phyloP scores from a whole-genome alignment of 2,888 invertebrate genomes.

The Aspidapion aeneum region DNA sequence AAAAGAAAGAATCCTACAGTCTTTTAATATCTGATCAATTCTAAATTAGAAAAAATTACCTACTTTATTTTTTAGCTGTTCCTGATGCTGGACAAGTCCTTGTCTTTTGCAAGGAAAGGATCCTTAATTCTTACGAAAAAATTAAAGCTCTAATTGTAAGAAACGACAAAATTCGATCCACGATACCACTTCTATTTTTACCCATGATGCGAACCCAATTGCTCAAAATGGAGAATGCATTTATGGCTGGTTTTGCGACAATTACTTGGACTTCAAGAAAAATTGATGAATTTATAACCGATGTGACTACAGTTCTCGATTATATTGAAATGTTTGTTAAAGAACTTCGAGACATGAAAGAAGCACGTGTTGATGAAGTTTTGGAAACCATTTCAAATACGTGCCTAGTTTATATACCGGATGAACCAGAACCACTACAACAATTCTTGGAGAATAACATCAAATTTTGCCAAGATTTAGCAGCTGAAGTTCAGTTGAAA shows the following conservation, averaged over 20 bases:
- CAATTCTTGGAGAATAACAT: not conserved
- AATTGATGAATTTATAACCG: constrained; percentile 59
- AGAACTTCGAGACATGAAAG: constrained; percentile 44
- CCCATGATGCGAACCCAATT: constrained; percentile 66
- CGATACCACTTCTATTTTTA: constrained; percentile 65
- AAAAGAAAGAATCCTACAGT: too few relatives aligned
- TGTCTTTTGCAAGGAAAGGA: constrained; percentile 67
- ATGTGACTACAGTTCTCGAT: constrained; percentile 55
- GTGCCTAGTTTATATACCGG: constrained; percentile 59
- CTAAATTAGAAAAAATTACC: too few relatives aligned
- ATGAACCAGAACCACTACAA: constrained; percentile 31
- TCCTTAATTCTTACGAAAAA: constrained; percentile 59
- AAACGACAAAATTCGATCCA: constrained; percentile 57
- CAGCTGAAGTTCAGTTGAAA: constrained; percentile 58
- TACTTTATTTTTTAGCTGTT: constrained; percentile 61
- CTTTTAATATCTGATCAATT: too few relatives aligned
- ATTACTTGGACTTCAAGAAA: constrained; percentile 82
- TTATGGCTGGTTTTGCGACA: constrained; percentile 72
- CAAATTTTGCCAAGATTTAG: constrained; percentile 28
- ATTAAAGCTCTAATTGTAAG: constrained; percentile 60
- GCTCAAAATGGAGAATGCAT: constrained; percentile 64
- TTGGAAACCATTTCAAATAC: constrained; percentile 60
- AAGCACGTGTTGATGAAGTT: constrained; percentile 64
- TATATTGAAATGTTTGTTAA: constrained; percentile 65
- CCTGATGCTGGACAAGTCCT: constrained; percentile 75